These are phyloP conservation scores for Agapostemon virescens DNA, from an alignment of 2,888 invertebrate genomes.

Conservation along the genomic window DNA sequence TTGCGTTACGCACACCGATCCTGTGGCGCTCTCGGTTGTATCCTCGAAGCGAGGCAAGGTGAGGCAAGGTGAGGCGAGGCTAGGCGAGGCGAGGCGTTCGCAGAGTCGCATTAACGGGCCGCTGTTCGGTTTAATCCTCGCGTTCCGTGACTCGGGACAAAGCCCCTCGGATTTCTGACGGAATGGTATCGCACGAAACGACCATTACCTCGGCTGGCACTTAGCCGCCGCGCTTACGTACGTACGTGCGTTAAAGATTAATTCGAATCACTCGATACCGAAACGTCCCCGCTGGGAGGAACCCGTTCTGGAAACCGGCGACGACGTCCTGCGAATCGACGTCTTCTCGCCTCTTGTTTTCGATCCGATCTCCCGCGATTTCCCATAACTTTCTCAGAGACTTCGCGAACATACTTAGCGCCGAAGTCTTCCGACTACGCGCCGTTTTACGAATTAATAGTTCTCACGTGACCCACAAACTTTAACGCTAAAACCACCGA, in stretches of 20 bases:
- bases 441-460: too few species aligned
- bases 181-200: conserved; percentile 79
- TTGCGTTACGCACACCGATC: conserved; percentile 56
- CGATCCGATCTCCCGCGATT: not conserved
- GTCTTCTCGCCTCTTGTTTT: conserved; percentile 1
- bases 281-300: not conserved
- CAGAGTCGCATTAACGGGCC: conserved; percentile 74
- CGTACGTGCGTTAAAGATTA: conserved; percentile 65
- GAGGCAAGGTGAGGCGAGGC: not conserved
- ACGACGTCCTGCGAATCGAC: conserved; percentile 22
- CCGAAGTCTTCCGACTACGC: not conserved
- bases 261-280: conserved; percentile 65
- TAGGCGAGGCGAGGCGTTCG: conserved; percentile 58
- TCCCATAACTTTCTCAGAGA: not conserved
- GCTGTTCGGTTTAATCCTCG: conserved; percentile 78
- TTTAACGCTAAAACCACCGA: too few species aligned
- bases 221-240: conserved; percentile 64
- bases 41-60: conserved; percentile 28
- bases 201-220: conserved; percentile 74
- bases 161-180: conserved; percentile 80
- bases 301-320: not conserved
- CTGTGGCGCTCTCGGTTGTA: conserved; percentile 19
- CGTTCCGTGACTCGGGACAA: conserved; percentile 80
- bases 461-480: too few species aligned
- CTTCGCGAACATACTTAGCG: not conserved